Percentiles rank a stretch among this genome's conserved stretches.
Conservation (phyloP, 2,113 vertebrate species). For the Cyprinodon tularosa region DNA sequence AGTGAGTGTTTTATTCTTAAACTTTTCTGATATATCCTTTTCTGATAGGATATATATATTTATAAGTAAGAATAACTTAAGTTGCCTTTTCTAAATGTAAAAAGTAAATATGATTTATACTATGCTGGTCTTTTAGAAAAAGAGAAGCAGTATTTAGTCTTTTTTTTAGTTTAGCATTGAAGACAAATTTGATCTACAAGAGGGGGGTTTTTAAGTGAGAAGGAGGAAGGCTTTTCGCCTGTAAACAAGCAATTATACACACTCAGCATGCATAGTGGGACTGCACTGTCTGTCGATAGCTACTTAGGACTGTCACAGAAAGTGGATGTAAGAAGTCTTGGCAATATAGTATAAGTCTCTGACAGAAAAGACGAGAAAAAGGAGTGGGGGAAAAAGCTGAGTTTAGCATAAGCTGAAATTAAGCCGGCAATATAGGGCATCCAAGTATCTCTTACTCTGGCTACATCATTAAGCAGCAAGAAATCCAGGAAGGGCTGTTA, state of each 20-base stretch:
- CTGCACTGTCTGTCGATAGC: constrained; percentile 70
- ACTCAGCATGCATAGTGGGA: constrained; percentile 60
- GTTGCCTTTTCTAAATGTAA: neutral
- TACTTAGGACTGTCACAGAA: constrained; percentile 74
- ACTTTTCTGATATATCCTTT: too few relatives aligned
- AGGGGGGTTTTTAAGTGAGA: constrained; percentile 47
- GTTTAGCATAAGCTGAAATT: constrained; percentile 78
- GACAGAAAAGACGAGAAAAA: constrained; percentile 17
- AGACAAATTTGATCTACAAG: constrained; percentile 57
- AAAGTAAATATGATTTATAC: constrained; percentile 6
- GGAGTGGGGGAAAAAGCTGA: constrained; percentile 14
- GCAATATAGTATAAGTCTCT: constrained; percentile 68
- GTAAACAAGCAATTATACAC: constrained; percentile 78
- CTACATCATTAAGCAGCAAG: constrained; percentile 63
- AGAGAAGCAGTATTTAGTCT: constrained; percentile 14
- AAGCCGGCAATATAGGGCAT: constrained; percentile 75
- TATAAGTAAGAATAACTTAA: neutral
- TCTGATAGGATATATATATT: constrained; percentile 21
- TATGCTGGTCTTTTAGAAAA: constrained; percentile 2
- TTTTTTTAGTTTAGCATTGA: constrained; percentile 52
- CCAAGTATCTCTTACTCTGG: constrained; percentile 60
- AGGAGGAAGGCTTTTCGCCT: constrained; percentile 54
- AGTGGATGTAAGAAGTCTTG: constrained; percentile 67
- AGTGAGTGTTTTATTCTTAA: constrained; percentile 23
- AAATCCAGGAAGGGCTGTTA: constrained; percentile 48